phyloP scores from a whole-genome alignment of 53 echinoderm and acorn worm genomes.

The Apostichopus leukothele region DNA sequence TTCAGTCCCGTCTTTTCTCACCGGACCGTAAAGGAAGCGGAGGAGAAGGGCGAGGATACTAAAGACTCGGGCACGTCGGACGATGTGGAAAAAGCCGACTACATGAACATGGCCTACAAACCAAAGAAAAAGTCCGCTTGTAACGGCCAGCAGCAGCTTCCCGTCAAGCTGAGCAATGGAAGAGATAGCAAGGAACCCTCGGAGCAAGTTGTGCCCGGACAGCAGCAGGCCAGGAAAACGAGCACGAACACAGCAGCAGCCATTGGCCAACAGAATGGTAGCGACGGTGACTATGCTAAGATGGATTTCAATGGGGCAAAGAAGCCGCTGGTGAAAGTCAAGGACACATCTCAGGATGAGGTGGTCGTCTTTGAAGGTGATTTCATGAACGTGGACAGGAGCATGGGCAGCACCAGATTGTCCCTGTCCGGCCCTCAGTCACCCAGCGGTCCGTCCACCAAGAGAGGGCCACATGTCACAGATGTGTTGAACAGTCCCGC shows the following conservation, averaged over 20 bases:
- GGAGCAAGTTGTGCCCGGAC: background rate
- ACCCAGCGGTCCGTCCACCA: slow-evolving; percentile 45
- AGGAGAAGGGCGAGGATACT: background rate
- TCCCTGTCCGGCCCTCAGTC: slow-evolving; percentile 49
- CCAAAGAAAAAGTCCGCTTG: background rate
- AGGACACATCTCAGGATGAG: background rate
- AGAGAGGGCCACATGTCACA: slow-evolving; percentile 12
- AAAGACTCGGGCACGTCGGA: background rate
- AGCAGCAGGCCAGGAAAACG: background rate
- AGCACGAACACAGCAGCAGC: background rate
- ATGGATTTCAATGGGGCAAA: background rate
- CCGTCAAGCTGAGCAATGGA: background rate
- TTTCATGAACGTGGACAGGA: slow-evolving; percentile 57
- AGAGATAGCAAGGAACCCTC: background rate
- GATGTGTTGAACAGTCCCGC: slow-evolving; percentile 43
- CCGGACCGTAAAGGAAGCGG: background rate
- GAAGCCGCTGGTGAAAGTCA: background rate
- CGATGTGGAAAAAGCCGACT: background rate
- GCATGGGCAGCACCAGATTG: slow-evolving; percentile 25
- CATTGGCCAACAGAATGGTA: background rate
- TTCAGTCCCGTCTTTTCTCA: slow-evolving; percentile 14
- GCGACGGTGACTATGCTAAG: background rate
- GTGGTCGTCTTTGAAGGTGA: background rate
- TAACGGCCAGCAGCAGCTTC: background rate
- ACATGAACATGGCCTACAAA: slow-evolving; percentile 42